Percentiles rank a stretch among this genome's conserved stretches.
Conservation (phyloP, 2,888 invertebrate species). For the Diplolepis rosae region DNA sequence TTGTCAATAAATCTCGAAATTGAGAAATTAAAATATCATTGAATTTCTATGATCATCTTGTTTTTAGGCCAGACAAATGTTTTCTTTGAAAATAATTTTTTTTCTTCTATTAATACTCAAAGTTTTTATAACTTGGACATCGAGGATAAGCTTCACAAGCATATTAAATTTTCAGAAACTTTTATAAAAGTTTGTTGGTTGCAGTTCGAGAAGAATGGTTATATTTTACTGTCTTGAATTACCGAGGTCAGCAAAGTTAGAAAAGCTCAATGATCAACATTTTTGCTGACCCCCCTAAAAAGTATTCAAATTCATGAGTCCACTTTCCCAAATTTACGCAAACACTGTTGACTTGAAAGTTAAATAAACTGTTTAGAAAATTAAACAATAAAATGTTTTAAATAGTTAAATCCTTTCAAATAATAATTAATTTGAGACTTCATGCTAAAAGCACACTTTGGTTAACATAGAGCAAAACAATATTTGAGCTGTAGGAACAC, state of each 20-base stretch:
- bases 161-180: slow-evolving; percentile 2
- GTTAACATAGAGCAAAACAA: too few relatives aligned
- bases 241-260: not conserved
- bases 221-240: not conserved
- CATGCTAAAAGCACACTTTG: too few relatives aligned
- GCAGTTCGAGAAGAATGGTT: not conserved
- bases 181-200: not conserved
- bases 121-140: not conserved
- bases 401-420: too few relatives aligned
- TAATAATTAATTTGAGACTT: too few relatives aligned
- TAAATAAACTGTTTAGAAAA: too few relatives aligned
- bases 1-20: not conserved
- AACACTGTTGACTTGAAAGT: not conserved
- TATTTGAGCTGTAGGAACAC: too few relatives aligned
- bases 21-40: not conserved
- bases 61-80: not conserved
- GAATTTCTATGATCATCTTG: not conserved
- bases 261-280: not conserved
- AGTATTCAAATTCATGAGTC: not conserved
- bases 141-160: not conserved
- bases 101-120: not conserved
- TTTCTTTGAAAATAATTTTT: not conserved
- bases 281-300: not conserved
- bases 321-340: not conserved
- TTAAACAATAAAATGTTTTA: too few relatives aligned